Base-by-base conservation (phyloP, 2,888 invertebrate genomes). In the Heliconius hortense region DNA sequence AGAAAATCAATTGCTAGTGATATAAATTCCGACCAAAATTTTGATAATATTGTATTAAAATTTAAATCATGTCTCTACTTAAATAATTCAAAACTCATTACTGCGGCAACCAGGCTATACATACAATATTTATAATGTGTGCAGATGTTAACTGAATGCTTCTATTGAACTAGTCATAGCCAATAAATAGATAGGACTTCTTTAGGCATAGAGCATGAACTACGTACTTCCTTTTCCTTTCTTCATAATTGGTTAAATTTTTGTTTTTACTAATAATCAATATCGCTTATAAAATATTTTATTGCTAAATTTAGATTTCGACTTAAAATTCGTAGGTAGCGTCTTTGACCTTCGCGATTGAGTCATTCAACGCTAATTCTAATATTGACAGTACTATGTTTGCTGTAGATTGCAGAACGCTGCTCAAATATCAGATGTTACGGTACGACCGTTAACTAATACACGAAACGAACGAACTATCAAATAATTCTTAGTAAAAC, bases 71-170 rank as follows among this genome's bases (percentile, higher is more conserved):
- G 21, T 21, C 18, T 48, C 18, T 48, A 48, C 10, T 69, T 43
- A 28, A 53, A 31, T n/a, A 68, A 26, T 13, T 13, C 18, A n/a
- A 7, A 56, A 69, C 24, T 35, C 24, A 56, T 69, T 18, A 56
- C 69, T 43, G 43, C 56, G 64, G 39, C 62, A 72, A 75, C 72
- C 75, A 77, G 81, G 79, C 81, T 82, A 80, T 75, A 75, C 75
- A 75, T 72, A 73, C 77, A 76, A 77, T 78, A 73, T 71, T 21
- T 77, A 80, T 80, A 81, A 78, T 81, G 77, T 83, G 82, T 80
- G 84, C 83, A 81, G 79, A 43, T 60, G 43, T 81, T 83, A 84
- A 84, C 83, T 77, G 79, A 79, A 78, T 77, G 82, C 82, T 81
- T 82, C 63, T 75, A 75, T 72, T 76, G 75, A 74, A 60, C 63